A percentile compares a stretch with the other conserved stretches of the same genome.
phyloP scores from a whole-genome alignment of 1,140 invertebrate genomes.

The Drosophila yakuba region DNA sequence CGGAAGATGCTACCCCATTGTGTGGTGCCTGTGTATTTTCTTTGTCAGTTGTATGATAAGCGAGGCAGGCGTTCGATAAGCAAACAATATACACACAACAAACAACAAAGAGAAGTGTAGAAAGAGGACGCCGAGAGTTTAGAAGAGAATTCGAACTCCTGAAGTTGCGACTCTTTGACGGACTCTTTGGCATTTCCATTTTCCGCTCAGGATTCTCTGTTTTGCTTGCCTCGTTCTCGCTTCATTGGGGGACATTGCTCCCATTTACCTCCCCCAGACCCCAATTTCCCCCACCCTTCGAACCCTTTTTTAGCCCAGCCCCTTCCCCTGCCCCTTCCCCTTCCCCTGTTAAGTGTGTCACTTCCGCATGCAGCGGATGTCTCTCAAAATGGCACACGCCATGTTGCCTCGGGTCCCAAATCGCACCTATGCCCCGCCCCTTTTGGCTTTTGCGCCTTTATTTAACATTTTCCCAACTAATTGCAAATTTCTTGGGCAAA shows the following conservation, averaged over 20 bases:
- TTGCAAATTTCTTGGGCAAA: slow-evolving; percentile 51
- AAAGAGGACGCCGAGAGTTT: slow-evolving; percentile 1
- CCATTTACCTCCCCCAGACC: slow-evolving; percentile 47
- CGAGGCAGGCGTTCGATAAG: slow-evolving; percentile 60
- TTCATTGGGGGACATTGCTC: slow-evolving; percentile 75
- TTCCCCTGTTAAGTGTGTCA: slow-evolving; percentile 30
- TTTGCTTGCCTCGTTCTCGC: slow-evolving; percentile 72
- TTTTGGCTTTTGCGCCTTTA: slow-evolving; percentile 13
- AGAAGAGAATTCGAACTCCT: slow-evolving; percentile 4
- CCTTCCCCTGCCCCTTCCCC: not conserved
- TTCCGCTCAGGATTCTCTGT: slow-evolving; percentile 49
- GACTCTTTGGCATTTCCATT: slow-evolving; percentile 4
- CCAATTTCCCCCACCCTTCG: slow-evolving; percentile 49
- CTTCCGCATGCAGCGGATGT: slow-evolving; percentile 48
- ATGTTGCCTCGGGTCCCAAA: slow-evolving; percentile 16
- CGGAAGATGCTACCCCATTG: slow-evolving; percentile 4
- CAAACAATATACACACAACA: slow-evolving; percentile 53
- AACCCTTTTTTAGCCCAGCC: slow-evolving; percentile 3
- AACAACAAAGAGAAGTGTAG: slow-evolving; percentile 28
- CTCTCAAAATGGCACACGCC: slow-evolving; percentile 44
- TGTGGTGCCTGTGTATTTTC: slow-evolving; percentile 31
- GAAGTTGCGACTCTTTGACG: slow-evolving; percentile 27
- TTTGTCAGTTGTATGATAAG: slow-evolving; percentile 54
- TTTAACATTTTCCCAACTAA: slow-evolving; percentile 34
- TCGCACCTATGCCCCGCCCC: slow-evolving; percentile 16